Percentiles rank a stretch among this genome's conserved stretches.
Conservation (phyloP, 1,140 invertebrate genomes). For the Conopomorpha cramerella region DNA sequence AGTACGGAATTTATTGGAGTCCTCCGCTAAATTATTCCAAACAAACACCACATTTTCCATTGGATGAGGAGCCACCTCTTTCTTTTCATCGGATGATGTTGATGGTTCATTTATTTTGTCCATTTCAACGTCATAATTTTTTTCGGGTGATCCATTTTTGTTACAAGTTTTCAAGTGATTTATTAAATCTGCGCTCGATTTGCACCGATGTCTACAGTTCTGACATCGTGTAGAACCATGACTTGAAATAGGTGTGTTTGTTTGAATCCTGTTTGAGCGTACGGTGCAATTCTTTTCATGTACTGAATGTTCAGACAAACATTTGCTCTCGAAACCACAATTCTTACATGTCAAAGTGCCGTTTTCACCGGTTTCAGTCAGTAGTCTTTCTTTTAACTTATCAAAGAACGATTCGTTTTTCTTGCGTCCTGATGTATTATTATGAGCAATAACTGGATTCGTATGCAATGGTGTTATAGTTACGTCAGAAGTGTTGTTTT, state of each 20-base stretch:
- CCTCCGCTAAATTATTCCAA: constrained; percentile 67
- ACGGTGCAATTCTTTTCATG: constrained; percentile 71
- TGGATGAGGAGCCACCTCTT: constrained; percentile 63
- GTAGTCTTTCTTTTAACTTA: constrained; percentile 75
- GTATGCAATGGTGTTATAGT: constrained; percentile 23
- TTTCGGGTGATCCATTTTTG: constrained; percentile 42
- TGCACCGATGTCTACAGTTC: constrained; percentile 82
- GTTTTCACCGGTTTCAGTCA: constrained; percentile 55
- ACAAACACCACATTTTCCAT: constrained; percentile 79
- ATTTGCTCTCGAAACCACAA: constrained; percentile 82
- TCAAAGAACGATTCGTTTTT: constrained; percentile 83
- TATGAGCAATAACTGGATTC: constrained; percentile 9
- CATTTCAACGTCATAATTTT: constrained; percentile 23
- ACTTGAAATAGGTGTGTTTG: constrained; percentile 38
- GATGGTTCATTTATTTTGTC: constrained; percentile 27
- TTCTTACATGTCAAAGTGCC: constrained; percentile 71
- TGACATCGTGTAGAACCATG: constrained; percentile 81
- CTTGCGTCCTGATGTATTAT: constrained; percentile 47
- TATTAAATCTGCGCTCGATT: constrained; percentile 76
- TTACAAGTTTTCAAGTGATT: constrained; percentile 74
- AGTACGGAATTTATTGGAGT: constrained; percentile 34
- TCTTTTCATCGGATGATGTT: constrained; percentile 17
- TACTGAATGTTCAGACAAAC: constrained; percentile 77
- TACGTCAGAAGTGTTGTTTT: constrained; percentile 28
- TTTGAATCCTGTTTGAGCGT: constrained; percentile 21